These are phyloP conservation scores for Petrocephalus schoutedeni DNA, from an alignment of 2,797 vertebrate species.

Conservation along the genomic window DNA sequence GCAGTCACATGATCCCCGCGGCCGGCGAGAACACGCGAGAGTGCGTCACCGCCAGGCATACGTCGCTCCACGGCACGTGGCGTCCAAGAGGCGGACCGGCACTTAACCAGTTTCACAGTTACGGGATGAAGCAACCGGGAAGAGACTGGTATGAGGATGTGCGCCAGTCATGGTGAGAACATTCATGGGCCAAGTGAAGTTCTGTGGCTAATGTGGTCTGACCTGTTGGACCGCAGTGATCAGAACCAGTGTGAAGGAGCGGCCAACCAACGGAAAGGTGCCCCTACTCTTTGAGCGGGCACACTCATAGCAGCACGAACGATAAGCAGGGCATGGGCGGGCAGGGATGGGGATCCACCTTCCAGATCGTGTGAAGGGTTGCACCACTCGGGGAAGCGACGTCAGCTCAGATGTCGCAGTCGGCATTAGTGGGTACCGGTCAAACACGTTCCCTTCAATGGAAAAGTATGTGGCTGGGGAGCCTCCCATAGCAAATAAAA, in stretches of 20 bases:
- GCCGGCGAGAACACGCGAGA: not conserved
- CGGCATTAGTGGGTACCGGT: not conserved
- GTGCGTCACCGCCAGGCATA: not conserved
- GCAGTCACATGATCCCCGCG: no score
- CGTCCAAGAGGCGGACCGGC: not conserved
- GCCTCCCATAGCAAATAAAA: not conserved
- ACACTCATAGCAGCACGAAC: not conserved
- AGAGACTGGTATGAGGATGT: not conserved
- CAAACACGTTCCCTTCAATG: not conserved
- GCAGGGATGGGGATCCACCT: not conserved
- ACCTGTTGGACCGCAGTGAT: not conserved
- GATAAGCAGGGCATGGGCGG: not conserved
- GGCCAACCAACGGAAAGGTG: not conserved
- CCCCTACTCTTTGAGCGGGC: not conserved
- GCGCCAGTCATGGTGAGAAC: not conserved
- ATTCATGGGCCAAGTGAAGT: not conserved
- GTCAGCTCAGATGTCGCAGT: not conserved
- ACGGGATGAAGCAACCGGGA: not conserved
- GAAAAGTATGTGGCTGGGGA: not conserved
- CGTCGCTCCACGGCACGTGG: not conserved
- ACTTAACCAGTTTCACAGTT: not conserved
- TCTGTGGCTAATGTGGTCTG: not conserved
- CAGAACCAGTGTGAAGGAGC: not conserved
- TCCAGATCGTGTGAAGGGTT: not conserved
- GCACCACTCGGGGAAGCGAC: not conserved